Conservation (phyloP, 2,797 vertebrate species). For the Tinamus major region DNA sequence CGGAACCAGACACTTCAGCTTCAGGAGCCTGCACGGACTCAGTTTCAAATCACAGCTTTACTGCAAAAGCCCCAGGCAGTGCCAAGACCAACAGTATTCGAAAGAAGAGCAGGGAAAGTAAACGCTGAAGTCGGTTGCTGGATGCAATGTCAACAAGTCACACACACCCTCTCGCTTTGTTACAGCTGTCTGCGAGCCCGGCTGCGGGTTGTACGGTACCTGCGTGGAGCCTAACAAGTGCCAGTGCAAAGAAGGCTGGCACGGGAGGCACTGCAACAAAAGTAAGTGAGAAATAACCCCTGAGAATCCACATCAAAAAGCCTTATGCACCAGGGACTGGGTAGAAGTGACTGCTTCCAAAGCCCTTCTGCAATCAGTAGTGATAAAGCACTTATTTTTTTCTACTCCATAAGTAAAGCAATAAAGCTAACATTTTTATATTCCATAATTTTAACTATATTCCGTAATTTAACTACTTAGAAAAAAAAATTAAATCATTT, state of each 20-base stretch:
- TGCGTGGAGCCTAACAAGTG: constrained; percentile 89
- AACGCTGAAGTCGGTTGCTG: not conserved
- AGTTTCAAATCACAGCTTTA: not conserved
- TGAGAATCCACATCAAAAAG: accelerated
- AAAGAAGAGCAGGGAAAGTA: constrained; percentile 6
- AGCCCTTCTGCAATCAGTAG: not conserved
- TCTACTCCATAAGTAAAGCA: not conserved
- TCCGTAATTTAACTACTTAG: not conserved
- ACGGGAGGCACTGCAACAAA: constrained; percentile 90
- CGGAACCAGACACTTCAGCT: not conserved
- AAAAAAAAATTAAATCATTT: not conserved
- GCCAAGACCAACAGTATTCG: constrained; percentile 10
- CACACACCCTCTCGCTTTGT: not conserved
- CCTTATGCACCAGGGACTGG: not conserved
- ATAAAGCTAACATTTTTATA: not conserved
- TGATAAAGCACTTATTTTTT: accelerated
- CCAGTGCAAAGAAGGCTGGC: constrained; percentile 89
- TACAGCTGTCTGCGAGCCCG: constrained; percentile 88
- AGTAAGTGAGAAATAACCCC: constrained; percentile 80
- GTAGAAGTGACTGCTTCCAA: not conserved
- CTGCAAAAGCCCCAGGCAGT: no score
- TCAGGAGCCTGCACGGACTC: not conserved
- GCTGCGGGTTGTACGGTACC: constrained; percentile 85
- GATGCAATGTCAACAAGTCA: not conserved
- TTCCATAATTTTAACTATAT: not conserved